Percentiles rank a stretch among this genome's conserved stretches.
phyloP scores from a whole-genome alignment of 1,140 invertebrate genomes.

The Caerostris extrusa region DNA sequence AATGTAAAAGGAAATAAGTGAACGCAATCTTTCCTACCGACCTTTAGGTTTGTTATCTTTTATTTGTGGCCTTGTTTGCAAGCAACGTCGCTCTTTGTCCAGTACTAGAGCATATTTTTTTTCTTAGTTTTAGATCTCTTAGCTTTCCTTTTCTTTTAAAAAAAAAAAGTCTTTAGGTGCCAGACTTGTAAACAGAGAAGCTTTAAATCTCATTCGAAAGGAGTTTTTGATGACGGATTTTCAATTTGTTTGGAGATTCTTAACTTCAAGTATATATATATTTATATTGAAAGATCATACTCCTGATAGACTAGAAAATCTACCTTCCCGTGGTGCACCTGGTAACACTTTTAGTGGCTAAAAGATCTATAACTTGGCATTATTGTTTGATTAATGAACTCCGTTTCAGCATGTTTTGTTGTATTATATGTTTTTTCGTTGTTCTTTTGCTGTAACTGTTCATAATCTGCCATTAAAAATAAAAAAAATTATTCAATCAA shows the following conservation, averaged over 20 bases:
- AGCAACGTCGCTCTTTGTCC: background rate
- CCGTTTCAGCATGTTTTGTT: no score
- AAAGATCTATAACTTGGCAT: no score
- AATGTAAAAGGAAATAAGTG: conserved; percentile 17
- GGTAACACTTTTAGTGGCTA: no score
- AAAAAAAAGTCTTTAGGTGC: background rate
- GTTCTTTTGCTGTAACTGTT: no score
- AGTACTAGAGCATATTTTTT: background rate
- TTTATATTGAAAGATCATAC: no score
- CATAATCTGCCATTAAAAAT: no score
- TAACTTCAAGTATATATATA: background rate
- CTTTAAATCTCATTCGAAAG: background rate
- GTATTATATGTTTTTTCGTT: no score
- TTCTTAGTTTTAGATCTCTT: background rate
- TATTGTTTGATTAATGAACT: no score
- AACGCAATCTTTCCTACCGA: background rate
- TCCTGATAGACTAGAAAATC: no score
- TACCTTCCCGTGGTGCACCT: no score
- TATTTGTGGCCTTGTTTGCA: conserved; percentile 61
- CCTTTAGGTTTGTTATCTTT: conserved; percentile 49
- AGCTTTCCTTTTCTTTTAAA: background rate
- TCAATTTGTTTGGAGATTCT: background rate
- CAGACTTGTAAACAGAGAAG: background rate
- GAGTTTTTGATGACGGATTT: background rate
- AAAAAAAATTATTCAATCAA: no score